Conservation (phyloP, 2,888 invertebrate genomes). For the Galerucella pusilla region DNA sequence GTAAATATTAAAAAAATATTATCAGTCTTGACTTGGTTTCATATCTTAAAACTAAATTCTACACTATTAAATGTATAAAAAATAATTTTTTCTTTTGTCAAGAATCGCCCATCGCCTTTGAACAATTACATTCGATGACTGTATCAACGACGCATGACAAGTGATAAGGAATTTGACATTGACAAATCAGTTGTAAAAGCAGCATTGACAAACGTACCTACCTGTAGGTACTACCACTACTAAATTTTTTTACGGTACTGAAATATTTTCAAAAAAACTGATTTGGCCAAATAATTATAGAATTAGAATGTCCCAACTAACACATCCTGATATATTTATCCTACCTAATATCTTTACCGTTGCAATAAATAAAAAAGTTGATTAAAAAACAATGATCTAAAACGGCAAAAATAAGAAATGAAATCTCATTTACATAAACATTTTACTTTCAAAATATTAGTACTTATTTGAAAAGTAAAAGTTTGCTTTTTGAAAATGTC, state of each 20-base stretch:
- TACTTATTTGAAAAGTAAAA: background rate
- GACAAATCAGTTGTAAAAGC: constrained; percentile 13
- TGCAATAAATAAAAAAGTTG: too few relatives aligned
- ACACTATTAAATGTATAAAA: constrained; percentile 14
- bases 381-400: too few relatives aligned
- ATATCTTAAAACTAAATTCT: constrained; percentile 24
- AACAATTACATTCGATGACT: constrained; percentile 24
- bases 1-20: background rate
- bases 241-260: too few relatives aligned
- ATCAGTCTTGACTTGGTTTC: constrained; percentile 31
- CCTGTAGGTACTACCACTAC: too few relatives aligned
- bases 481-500: background rate
- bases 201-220: background rate
- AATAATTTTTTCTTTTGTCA: constrained; percentile 20
- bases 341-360: too few relatives aligned
- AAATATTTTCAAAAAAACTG: too few relatives aligned
- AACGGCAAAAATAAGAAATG: too few relatives aligned
- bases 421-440: too few relatives aligned
- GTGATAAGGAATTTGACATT: constrained; percentile 16
- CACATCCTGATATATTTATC: too few relatives aligned
- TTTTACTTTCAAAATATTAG: background rate
- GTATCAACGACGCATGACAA: constrained; percentile 9
- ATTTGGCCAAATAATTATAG: too few relatives aligned
- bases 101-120: constrained; percentile 27
- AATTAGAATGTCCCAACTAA: too few relatives aligned